Evolutionary conservation across 2,888 invertebrate species (phyloP), one percentile per base, ranked within the genome.

Genomic region (Caenorhabditis becei): DNA sequence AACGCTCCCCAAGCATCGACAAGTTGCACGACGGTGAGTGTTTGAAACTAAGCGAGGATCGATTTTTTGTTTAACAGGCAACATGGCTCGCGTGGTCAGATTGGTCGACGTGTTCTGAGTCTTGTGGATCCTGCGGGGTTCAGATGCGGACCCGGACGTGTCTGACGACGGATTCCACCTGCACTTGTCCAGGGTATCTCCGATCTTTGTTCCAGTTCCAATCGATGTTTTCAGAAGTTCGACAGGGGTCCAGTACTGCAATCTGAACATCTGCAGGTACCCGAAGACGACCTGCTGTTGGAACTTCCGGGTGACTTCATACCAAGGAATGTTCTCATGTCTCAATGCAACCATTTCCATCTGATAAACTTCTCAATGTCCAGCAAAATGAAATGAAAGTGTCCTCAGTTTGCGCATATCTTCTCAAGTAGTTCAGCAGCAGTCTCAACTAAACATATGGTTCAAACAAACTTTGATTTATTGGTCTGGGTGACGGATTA

Each of bases 101-200:
- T 26, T 86, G 86, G 86, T 80, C 85, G 54, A 72, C 82, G 11
- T 86, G 86, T 53, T 82, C 86, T 10, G 86, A 83, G 49, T 62
- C 78, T n/a, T 86, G 86, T 62, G 86, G 86, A 23, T 80, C 82
- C 1, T 86, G 86, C 69, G 86, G 86, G n/a, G 78, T 84, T n/a
- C 83, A 83, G 35, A 66, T 83, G 61, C 63, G 86, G 32, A 84
- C 82, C 8, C 35, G 86, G 41, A 83, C 84, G 0, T 86, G 86
- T 67, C 63, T 86, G 35, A 83, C 85, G 14, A 79, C 77, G 1
- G 67, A 71, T 56, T 28, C 71, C 1, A 44, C 51, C 5, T 86
- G 86, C 49, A 75, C 74, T 20, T 86, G 86, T 67, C 16, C 44
- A 2, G 86, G 86, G 86, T 83, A 8, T 54, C 47, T 3, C 35